Conservation (phyloP, 2,888 invertebrate species). For the Heliconius hortense region DNA sequence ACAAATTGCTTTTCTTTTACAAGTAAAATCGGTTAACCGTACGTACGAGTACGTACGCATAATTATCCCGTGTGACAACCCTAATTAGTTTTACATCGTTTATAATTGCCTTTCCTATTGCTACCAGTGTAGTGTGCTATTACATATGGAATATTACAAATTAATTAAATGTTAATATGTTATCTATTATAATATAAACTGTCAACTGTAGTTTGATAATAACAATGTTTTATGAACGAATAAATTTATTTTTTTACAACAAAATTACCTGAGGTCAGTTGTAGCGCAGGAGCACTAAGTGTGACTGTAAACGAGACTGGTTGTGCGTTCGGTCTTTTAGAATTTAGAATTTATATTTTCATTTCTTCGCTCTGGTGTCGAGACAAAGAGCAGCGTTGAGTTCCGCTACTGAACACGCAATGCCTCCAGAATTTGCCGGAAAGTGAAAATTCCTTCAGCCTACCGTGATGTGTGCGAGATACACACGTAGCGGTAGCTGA, state of each 20-base stretch:
- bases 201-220: slow-evolving; percentile 4
- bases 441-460: too few species aligned
- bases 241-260: neutral
- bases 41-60: slow-evolving; percentile 12
- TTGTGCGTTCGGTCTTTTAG: too few species aligned
- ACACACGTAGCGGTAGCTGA: too few species aligned
- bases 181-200: slow-evolving; percentile 16
- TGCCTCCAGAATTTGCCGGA: too few species aligned
- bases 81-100: slow-evolving; percentile 40
- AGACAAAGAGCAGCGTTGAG: too few species aligned
- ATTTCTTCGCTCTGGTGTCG: too few species aligned
- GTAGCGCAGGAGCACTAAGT: too few species aligned
- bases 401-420: too few species aligned
- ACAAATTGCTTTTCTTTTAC: slow-evolving; percentile 30
- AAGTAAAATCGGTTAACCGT: slow-evolving; percentile 31
- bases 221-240: neutral
- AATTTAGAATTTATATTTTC: too few species aligned
- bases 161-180: slow-evolving; percentile 35
- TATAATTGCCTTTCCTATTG: slow-evolving; percentile 34
- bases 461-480: too few species aligned
- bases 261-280: neutral
- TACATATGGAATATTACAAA: slow-evolving; percentile 37
- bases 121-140: slow-evolving; percentile 35
- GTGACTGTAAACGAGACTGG: too few species aligned
- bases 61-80: slow-evolving; percentile 37